Evolutionary conservation across 2,797 vertebrate genomes (phyloP).

Genomic region (Chromis chromis): DNA sequence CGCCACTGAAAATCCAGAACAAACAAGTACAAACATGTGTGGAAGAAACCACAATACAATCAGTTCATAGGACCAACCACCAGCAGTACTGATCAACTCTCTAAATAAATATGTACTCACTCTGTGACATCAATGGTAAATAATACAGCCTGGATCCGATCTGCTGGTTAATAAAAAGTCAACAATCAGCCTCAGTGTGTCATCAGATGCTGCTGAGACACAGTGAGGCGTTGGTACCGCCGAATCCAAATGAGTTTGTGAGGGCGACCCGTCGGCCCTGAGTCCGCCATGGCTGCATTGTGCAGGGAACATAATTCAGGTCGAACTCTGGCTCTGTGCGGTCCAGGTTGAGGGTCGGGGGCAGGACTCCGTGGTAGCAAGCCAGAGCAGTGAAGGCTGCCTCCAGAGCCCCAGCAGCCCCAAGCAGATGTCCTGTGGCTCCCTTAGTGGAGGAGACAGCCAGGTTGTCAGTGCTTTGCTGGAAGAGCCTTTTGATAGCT

Average conservation of each 20-base stretch:
- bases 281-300: constrained; percentile 88
- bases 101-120: background rate
- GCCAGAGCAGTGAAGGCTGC: constrained; percentile 92
- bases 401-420: constrained; percentile 94
- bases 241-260: constrained; percentile 97
- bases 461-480: constrained; percentile 74
- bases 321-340: constrained; percentile 91
- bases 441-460: constrained; percentile 96
- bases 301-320: constrained; percentile 92
- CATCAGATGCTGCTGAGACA: constrained; percentile 86
- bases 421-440: constrained; percentile 95
- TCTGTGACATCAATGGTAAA: background rate
- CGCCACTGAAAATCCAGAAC: background rate
- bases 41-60: background rate
- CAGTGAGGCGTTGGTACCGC: constrained; percentile 94
- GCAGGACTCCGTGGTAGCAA: constrained; percentile 89
- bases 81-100: background rate
- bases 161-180: background rate
- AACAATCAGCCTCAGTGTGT: background rate
- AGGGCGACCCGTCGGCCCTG: constrained; percentile 86
- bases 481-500: constrained; percentile 93
- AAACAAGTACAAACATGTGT: background rate
- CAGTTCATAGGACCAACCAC: background rate
- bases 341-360: constrained; percentile 95
- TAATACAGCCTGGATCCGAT: background rate